Evolutionary conservation across 2,888 invertebrate genomes (phyloP), one percentile per base, ranked within the genome.

Genomic region (Neria commutata): DNA sequence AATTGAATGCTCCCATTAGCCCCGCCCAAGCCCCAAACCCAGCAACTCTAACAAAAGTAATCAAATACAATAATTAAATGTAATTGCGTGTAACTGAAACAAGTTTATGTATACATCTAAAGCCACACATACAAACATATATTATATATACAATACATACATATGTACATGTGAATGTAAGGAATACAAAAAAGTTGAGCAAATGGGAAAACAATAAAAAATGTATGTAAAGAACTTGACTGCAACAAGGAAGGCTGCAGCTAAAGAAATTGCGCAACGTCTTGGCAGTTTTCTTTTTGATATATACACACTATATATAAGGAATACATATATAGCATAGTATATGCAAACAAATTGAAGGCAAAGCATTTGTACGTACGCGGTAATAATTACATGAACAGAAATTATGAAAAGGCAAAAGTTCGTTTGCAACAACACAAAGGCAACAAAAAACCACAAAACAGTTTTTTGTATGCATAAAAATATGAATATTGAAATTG

Each of bases 31-130:
- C n/a, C 23, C 16, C 51, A 51, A 34, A 17, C 50, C 33, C 49
- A 45, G 45, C 46, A 23, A 56, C 45, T 45, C 10, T 24, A 58
- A 54, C 50, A 50, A 54, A 58, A 46, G 56, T 58, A 62, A 62
- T 53, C 26, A 59, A 42, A 62, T 60, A 62, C 62, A 62, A 62
- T 62, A 62, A 62, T 60, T 62, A 60, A 60, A 62, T 55, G 57
- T 62, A 62, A 62, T 54, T 51, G 40, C 47, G 47, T 51, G 55
- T 59, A 55, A 52, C 58, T 54, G 51, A 45, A 51, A 25, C 37
- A 51, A 34, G 1, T 42, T 42, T n/a, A 42, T 42, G 16, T 4
- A 26, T 26, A 11, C 14, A 50, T 33, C 46, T n/a, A n/a, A 11
- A 45, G 10, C 1, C 45, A 45, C 19, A 26, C 14, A 21, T 40